These are phyloP conservation scores for Lycocorax pyrrhopterus DNA, from an alignment of 2,113 vertebrate genomes.

Conservation along the genomic window DNA sequence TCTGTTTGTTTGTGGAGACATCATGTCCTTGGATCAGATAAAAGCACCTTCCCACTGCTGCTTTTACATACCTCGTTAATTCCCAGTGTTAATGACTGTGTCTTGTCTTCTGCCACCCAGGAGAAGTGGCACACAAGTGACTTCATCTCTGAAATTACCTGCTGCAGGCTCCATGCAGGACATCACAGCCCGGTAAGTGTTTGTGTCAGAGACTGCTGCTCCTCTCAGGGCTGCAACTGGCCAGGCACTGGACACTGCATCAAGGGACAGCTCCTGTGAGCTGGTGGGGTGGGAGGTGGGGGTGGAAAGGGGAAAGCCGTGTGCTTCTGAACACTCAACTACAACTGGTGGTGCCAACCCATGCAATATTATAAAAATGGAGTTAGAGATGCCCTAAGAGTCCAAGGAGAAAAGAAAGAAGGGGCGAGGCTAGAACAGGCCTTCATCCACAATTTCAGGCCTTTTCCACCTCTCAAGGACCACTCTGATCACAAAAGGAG, in stretches of 20 bases:
- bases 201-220: not conserved
- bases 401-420: not conserved
- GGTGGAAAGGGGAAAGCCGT: fast-evolving
- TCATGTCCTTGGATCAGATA: constrained; percentile 30
- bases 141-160: not conserved
- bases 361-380: not conserved
- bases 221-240: fast-evolving
- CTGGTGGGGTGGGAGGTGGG: fast-evolving
- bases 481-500: not conserved
- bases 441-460: not conserved
- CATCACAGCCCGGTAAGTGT: fast-evolving
- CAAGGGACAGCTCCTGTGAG: not conserved
- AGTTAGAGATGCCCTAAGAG: not conserved
- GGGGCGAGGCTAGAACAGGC: not conserved
- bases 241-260: fast-evolving
- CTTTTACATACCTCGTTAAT: constrained; percentile 4
- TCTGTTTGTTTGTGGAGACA: constrained; percentile 28
- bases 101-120: not conserved
- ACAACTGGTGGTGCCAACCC: fast-evolving
- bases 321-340: not conserved
- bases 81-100: not conserved
- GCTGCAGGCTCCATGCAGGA: not conserved
- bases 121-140: not conserved
- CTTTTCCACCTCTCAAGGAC: not conserved
- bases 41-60: constrained; percentile 21